A percentile compares a stretch with the other conserved stretches of the same genome.
phyloP scores from a whole-genome alignment of 1,140 invertebrate genomes.

The Globodera rostochiensis region DNA sequence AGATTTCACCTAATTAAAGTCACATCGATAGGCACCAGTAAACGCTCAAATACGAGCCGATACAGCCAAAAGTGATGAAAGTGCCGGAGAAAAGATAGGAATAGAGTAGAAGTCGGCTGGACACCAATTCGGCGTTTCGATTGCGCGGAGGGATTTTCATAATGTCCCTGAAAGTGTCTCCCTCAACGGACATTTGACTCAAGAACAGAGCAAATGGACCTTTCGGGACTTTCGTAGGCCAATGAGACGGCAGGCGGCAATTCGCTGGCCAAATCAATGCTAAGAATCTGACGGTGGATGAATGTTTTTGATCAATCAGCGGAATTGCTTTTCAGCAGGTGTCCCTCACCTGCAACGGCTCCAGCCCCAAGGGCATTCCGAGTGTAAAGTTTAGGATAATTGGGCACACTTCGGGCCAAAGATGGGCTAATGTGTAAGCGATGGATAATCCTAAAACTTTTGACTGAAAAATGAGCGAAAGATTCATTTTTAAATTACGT shows the following conservation, averaged over 20 bases:
- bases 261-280: constrained; percentile 55
- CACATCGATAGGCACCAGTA: constrained; percentile 50
- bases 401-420: constrained; percentile 68
- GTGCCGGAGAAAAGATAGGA: constrained; percentile 58
- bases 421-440: constrained; percentile 55
- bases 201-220: constrained; percentile 59
- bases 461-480: not conserved
- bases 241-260: constrained; percentile 69
- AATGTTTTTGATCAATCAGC: not conserved
- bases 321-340: constrained; percentile 57
- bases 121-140: constrained; percentile 47
- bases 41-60: constrained; percentile 58
- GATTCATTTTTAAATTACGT: not conserved
- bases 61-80: constrained; percentile 61
- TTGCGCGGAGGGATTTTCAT: constrained; percentile 55
- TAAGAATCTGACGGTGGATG: constrained; percentile 45
- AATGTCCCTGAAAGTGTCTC: constrained; percentile 36
- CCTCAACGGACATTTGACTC: constrained; percentile 1
- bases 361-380: constrained; percentile 68
- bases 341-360: constrained; percentile 64
- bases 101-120: constrained; percentile 46
- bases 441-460: constrained; percentile 44
- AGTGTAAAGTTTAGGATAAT: constrained; percentile 69
- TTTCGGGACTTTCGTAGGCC: constrained; percentile 67
- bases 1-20: no score